Percentiles rank a stretch among this genome's conserved stretches.
Conservation (phyloP, 2,888 invertebrate genomes). For the Drosophila trichaetosa region DNA sequence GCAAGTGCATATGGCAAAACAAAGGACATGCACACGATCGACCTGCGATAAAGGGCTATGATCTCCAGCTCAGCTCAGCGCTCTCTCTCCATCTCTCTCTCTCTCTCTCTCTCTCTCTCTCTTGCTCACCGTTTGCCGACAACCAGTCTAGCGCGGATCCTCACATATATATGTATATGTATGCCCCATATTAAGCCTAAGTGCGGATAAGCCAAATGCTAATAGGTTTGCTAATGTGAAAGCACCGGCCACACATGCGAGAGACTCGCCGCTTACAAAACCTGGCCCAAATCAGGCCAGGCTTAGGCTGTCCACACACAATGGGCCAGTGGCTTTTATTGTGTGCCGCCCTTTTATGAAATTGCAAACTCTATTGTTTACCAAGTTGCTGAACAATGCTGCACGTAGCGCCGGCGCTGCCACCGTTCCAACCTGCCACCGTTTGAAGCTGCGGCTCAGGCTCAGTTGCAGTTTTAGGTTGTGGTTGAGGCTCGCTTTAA, state of each 20-base stretch:
- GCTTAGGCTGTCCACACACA: constrained; percentile 43
- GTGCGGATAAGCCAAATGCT: constrained; percentile 74
- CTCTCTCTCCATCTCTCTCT: background rate
- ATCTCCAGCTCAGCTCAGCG: constrained; percentile 19
- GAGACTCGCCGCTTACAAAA: background rate
- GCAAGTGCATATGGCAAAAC: constrained; percentile 52
- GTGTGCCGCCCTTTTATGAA: constrained; percentile 47
- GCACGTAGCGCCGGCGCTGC: constrained; percentile 74
- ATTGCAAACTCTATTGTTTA: constrained; percentile 55
- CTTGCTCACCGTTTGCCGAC: constrained; percentile 39
- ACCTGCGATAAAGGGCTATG: constrained; percentile 68
- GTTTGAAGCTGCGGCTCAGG: constrained; percentile 2
- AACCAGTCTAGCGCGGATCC: constrained; percentile 56
- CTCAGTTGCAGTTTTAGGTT: background rate
- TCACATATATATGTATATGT: background rate
- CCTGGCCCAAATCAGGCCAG: constrained; percentile 19
- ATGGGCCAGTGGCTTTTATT: constrained; percentile 70
- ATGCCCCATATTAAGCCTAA: constrained; percentile 57
- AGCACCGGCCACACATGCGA: constrained; percentile 56
- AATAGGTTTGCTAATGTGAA: constrained; percentile 69
- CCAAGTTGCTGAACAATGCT: constrained; percentile 66
- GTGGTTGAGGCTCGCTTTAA: constrained; percentile 1
- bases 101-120: background rate
- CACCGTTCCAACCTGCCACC: constrained; percentile 18
- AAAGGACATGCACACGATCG: constrained; percentile 71